phyloP scores from a whole-genome alignment of 2,797 vertebrate genomes.

The Lepidocolaptes lacrymiger region DNA sequence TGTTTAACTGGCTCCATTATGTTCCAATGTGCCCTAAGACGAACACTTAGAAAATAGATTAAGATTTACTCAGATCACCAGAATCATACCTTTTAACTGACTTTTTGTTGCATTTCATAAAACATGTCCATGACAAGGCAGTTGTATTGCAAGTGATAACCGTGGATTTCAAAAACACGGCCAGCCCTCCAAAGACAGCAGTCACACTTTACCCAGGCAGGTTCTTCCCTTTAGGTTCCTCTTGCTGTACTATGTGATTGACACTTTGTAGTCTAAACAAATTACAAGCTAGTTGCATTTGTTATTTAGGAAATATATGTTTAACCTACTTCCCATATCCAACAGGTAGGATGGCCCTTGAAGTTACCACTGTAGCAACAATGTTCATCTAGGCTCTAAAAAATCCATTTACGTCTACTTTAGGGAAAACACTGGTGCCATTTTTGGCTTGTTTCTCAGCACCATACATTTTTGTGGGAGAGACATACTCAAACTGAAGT shows the following conservation, averaged over 20 bases:
- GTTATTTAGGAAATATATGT: neutral
- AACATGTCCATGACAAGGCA: neutral
- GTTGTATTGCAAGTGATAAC: neutral
- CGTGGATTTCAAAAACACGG: neutral
- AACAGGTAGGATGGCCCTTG: neutral
- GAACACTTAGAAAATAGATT: neutral
- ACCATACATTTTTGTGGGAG: neutral
- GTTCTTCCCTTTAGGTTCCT: neutral
- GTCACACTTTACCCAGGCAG: neutral
- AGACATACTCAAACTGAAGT: neutral
- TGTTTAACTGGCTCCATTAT: neutral
- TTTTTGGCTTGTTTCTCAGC: neutral
- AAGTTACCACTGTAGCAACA: neutral
- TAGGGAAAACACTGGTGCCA: neutral
- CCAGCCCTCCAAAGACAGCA: neutral
- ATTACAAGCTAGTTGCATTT: neutral
- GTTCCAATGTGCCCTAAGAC: neutral
- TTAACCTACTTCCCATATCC: neutral
- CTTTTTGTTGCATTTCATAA: neutral
- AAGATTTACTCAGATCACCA: neutral
- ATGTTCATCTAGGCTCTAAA: neutral
- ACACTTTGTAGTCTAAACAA: accelerated
- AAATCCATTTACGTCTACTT: neutral
- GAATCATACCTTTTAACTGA: neutral
- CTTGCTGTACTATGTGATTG: neutral